Evolutionary conservation across 2,113 vertebrate species (phyloP).

Genomic region (Perognathus longimembris): DNA sequence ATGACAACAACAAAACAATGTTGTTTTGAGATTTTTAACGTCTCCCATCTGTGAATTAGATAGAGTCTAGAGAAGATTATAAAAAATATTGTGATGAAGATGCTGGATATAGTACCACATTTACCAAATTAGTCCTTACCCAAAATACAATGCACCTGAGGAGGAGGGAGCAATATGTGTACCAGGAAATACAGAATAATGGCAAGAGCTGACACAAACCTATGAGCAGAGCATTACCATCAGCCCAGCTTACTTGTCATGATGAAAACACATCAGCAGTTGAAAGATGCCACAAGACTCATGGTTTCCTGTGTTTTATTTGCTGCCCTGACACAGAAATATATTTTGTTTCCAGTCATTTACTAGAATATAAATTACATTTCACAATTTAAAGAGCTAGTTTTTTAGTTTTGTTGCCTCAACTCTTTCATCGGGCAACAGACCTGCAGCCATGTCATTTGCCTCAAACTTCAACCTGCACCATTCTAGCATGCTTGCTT

Average conservation of each 20-base stretch:
- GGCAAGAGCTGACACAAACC: not conserved
- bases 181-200: not conserved
- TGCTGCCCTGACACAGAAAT: not conserved
- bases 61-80: not conserved
- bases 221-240: not conserved
- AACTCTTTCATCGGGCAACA: not conserved
- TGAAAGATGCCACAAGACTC: not conserved
- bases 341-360: not conserved
- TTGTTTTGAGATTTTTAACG: not conserved
- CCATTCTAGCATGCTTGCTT: not conserved
- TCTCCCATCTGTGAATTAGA: not conserved
- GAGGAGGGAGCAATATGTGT: not conserved
- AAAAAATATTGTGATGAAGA: not conserved
- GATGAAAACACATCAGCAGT: not conserved
- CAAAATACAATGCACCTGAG: conserved; percentile 25
- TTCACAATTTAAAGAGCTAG: not conserved
- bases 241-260: not conserved
- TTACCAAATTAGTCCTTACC: not conserved
- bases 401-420: not conserved
- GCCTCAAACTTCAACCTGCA: not conserved
- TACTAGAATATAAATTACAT: not conserved
- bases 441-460: not conserved
- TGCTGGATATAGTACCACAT: not conserved
- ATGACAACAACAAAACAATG: not conserved
- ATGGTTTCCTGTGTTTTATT: not conserved